Evolutionary conservation across 2,797 vertebrate species (phyloP).

Genomic region (Decapterus maruadsi): DNA sequence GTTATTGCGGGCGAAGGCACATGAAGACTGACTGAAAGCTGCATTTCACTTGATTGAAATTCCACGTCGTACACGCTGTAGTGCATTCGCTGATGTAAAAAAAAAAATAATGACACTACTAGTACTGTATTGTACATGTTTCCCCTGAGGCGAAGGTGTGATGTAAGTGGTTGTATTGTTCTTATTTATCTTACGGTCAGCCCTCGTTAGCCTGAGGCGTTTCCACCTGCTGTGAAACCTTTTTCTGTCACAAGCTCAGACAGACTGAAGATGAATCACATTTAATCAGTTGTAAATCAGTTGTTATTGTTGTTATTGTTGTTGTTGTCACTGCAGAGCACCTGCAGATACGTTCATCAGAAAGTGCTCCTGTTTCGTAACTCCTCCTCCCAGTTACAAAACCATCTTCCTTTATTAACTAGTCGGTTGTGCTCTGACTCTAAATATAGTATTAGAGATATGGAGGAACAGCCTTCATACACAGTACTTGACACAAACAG

Average conservation of each 20-base stretch:
- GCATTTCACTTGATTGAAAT: neutral
- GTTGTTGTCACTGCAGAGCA: neutral
- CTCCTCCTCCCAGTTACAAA: constrained; percentile 20
- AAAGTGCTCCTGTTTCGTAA: neutral
- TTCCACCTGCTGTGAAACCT: neutral
- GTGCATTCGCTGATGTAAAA: neutral
- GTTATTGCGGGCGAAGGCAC: too few species aligned
- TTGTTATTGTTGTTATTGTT: too few species aligned
- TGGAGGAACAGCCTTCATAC: too few species aligned
- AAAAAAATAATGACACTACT: neutral
- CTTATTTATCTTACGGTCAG: neutral
- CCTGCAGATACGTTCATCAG: neutral
- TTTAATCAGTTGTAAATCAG: neutral
- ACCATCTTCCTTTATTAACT: constrained; percentile 26
- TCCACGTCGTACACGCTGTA: neutral
- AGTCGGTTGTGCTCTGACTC: constrained; percentile 6
- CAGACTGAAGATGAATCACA: neutral
- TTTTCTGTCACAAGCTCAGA: neutral
- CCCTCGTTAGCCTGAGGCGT: neutral
- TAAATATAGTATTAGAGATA: neutral
- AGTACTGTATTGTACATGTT: too few species aligned
- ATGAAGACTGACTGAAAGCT: neutral
- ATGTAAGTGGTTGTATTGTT: neutral
- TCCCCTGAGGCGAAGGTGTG: neutral
- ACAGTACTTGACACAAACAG: neutral